phyloP scores from a whole-genome alignment of 2,888 invertebrate genomes.

The Urechis unicinctus region DNA sequence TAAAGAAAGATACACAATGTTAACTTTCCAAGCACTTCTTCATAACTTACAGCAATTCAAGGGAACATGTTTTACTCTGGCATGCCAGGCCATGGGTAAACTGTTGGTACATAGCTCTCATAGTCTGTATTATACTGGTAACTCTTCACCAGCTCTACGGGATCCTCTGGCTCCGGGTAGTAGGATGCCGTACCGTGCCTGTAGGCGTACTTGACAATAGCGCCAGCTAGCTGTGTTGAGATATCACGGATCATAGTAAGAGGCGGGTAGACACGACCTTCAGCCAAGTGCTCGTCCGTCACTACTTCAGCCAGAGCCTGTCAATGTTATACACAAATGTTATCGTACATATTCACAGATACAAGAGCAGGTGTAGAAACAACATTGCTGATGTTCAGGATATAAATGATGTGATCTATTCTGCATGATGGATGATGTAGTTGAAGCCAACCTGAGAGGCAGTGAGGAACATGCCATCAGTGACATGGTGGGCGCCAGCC shows the following conservation, averaged over 20 bases:
- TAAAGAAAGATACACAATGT: no score
- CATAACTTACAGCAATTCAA: no score
- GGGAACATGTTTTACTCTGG: no score
- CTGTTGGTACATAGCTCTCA: slow-evolving; percentile 51
- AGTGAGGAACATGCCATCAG: slow-evolving; percentile 86
- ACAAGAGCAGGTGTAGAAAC: neutral
- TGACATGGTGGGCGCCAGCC: slow-evolving; percentile 86
- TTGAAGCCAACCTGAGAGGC: slow-evolving; percentile 70
- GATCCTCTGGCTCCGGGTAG: slow-evolving; percentile 56
- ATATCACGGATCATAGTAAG: slow-evolving; percentile 74
- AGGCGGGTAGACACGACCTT: slow-evolving; percentile 88
- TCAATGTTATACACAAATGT: slow-evolving; percentile 23
- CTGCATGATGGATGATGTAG: neutral
- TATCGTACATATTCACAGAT: neutral
- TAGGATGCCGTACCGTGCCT: slow-evolving; percentile 52
- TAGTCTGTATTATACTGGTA: slow-evolving; percentile 47
- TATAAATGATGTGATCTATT: neutral
- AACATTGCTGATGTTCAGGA: no score
- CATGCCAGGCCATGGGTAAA: slow-evolving; percentile 54
- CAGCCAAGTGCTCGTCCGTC: slow-evolving; percentile 69
- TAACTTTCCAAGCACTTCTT: no score
- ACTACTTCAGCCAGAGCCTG: slow-evolving; percentile 77
- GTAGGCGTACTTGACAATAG: slow-evolving; percentile 77
- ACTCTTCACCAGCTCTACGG: slow-evolving; percentile 51
- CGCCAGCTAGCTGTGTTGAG: slow-evolving; percentile 78